Evolutionary conservation across 2,113 vertebrate genomes (phyloP), one percentile per base, ranked within the genome.

Genomic region (Odocoileus hemionus): DNA sequence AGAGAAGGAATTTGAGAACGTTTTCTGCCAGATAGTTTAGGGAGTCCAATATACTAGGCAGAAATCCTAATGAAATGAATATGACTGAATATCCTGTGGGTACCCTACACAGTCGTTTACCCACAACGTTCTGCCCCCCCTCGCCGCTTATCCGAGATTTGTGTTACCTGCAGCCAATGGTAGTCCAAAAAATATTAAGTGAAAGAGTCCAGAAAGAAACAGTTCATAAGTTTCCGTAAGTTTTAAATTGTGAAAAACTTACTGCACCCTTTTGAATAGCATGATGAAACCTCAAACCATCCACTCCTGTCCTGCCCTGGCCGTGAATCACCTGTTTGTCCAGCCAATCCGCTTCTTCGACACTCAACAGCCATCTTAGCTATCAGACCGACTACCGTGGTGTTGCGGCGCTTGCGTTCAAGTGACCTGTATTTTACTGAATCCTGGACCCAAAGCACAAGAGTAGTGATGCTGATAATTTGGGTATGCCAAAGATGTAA

Each of bases 91-190:
- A 82, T 76, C 30, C 43, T 58, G 2, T 13, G 57, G 54, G 21
- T 67, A 23, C 14, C 50, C 25, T 28, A 12, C 52, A 54, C 19
- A 54, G 50, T 54, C 2, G 0, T 7, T 52, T 21, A 33, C 30
- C 79, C 78, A 0, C 16, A 36, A 26, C 25, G 21, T 25, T 74
- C 70, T 43, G 36, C 36, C 5, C 3, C 47, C 11, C 33, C 6
- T 50, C 19, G 6, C 50, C 0, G 0, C 79, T 83, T 54, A 83
- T 54, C 50, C 0, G 3, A 54, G 50, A n/a, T 36, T 54, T n/a
- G 30, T 23, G 6, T 54, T 83, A n/a, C 21, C 33, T 54, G 50
- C 50, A 54, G 79, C 50, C 19, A n/a, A 54, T n/a, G 12, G 79
- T 36, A 23, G 19, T n/a, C 12, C 50, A 54, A 36, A 70, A 83